Percentiles rank a stretch among this genome's conserved stretches.
phyloP scores from a whole-genome alignment of 2,113 vertebrate species.

The Dinomys branickii region DNA sequence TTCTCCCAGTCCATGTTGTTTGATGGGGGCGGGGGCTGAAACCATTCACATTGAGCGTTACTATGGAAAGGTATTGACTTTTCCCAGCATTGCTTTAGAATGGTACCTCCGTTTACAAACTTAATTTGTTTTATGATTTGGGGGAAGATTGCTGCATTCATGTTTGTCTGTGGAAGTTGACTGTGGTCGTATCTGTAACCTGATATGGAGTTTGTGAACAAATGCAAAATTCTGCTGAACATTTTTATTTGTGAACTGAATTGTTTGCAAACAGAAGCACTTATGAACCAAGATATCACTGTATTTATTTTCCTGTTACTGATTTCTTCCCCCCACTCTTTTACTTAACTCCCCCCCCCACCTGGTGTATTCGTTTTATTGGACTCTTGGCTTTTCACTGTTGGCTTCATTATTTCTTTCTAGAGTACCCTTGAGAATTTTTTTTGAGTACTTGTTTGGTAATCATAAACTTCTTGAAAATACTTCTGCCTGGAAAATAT shows the following conservation, averaged over 20 bases:
- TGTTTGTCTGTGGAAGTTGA: neutral
- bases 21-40: neutral
- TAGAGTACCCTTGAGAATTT: neutral
- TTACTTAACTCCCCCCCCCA: neutral
- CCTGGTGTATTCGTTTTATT: neutral
- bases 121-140: neutral
- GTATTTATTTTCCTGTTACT: neutral
- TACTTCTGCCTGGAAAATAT: neutral
- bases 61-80: neutral
- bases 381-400: no score
- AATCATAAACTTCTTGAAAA: neutral
- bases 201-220: neutral
- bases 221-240: neutral
- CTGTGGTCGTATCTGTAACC: neutral
- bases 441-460: neutral
- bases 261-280: neutral
- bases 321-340: neutral
- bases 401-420: neutral
- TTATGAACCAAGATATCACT: neutral
- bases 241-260: neutral
- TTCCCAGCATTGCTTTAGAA: neutral
- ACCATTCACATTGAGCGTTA: neutral
- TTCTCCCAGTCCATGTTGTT: neutral
- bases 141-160: neutral
- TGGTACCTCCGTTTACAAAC: neutral